phyloP scores from a whole-genome alignment of 2,888 invertebrate genomes.

The Philereme transversata region DNA sequence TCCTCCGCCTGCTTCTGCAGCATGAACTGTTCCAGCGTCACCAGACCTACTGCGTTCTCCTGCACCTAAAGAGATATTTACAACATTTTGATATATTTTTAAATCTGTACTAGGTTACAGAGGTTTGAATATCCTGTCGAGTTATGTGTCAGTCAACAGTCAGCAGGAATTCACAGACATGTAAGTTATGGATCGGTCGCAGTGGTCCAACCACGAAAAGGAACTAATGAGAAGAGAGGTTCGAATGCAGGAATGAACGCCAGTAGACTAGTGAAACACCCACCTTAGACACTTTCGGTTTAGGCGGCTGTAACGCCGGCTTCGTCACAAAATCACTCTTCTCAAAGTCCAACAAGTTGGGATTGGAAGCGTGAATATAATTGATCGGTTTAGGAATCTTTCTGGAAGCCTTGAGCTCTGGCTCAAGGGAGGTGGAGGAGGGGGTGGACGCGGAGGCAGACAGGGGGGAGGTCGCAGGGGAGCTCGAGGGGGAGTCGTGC shows the following conservation, averaged over 20 bases:
- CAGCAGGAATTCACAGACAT: too few relatives aligned
- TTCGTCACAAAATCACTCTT: conserved; percentile 68
- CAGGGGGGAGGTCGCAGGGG: conserved; percentile 29
- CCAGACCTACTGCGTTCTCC: conserved; percentile 87
- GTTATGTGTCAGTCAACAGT: too few relatives aligned
- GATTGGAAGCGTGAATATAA: conserved; percentile 89
- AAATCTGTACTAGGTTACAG: too few relatives aligned
- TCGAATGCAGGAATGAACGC: too few relatives aligned
- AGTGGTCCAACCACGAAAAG: too few relatives aligned
- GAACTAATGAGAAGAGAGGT: too few relatives aligned
- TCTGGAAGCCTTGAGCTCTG: conserved; percentile 37
- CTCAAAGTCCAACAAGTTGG: conserved; percentile 87
- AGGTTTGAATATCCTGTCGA: too few relatives aligned
- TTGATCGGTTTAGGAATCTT: conserved; percentile 80
- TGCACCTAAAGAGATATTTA: conserved; percentile 35
- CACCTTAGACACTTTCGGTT: conserved; percentile 48
- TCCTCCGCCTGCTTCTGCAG: conserved; percentile 90
- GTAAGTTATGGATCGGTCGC: too few relatives aligned
- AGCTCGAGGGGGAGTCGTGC: conserved; percentile 49
- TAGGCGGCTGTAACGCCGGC: conserved; percentile 57
- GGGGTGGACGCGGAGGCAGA: conserved; percentile 24
- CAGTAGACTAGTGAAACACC: background rate
- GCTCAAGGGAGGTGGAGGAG: conserved; percentile 5
- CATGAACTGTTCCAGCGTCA: conserved; percentile 92
- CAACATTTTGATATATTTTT: too few relatives aligned